These are phyloP conservation scores for Corythornis cristatus DNA, from an alignment of 2,113 vertebrate genomes.

Conservation along the genomic window DNA sequence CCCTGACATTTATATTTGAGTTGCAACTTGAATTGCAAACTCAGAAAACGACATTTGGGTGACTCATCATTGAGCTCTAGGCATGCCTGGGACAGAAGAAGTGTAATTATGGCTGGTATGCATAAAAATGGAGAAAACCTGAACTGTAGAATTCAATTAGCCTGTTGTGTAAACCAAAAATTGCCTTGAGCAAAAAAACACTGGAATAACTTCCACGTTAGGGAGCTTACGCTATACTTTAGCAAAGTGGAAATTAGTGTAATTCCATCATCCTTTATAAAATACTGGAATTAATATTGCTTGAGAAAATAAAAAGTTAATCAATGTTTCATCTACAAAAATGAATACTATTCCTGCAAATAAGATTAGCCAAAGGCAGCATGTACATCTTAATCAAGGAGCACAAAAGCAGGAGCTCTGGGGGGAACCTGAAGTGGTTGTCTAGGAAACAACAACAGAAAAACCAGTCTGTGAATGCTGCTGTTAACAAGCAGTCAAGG, in stretches of 20 bases:
- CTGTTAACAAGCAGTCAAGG: slow-evolving; percentile 23
- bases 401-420: slow-evolving; percentile 36
- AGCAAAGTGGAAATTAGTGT: slow-evolving; percentile 41
- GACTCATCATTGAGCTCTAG: background rate
- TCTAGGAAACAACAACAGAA: slow-evolving; percentile 46
- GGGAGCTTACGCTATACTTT: slow-evolving; percentile 11
- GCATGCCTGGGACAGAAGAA: background rate
- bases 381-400: slow-evolving; percentile 26
- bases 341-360: slow-evolving; percentile 20
- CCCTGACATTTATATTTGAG: background rate
- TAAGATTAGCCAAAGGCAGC: slow-evolving; percentile 34
- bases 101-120: background rate
- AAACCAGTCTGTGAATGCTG: background rate
- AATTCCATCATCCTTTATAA: slow-evolving; percentile 36
- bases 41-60: background rate
- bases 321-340: slow-evolving; percentile 11
- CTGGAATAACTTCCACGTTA: background rate
- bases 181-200: background rate
- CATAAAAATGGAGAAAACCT: background rate
- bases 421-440: slow-evolving; percentile 47
- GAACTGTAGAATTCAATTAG: background rate
- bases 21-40: background rate
- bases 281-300: slow-evolving; percentile 32
- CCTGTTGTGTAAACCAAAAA: slow-evolving; percentile 34
- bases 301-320: slow-evolving; percentile 49